Evolutionary conservation across 2,797 vertebrate genomes (phyloP).

Genomic region (Gymnopithys bicolor): DNA sequence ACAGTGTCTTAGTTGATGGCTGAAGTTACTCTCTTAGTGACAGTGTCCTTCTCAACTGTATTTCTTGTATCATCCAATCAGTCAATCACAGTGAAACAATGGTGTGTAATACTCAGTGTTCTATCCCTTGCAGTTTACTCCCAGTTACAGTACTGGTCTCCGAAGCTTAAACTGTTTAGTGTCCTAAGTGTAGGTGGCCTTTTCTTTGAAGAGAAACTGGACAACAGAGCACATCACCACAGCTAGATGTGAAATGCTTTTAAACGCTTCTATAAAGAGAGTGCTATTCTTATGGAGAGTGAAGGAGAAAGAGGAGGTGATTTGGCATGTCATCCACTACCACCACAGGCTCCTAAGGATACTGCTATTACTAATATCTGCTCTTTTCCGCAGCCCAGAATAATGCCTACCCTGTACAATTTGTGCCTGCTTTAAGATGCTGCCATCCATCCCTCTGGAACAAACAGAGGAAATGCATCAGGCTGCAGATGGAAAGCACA

Average conservation of each 20-base stretch:
- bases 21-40: background rate
- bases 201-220: background rate
- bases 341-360: constrained; percentile 39
- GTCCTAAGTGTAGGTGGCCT: fast-evolving
- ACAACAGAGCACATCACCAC: background rate
- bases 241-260: background rate
- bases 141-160: background rate
- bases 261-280: background rate
- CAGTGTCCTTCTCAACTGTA: background rate
- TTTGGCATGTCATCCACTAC: background rate
- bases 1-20: background rate
- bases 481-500: constrained; percentile 74
- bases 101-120: background rate
- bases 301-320: background rate
- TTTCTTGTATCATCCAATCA: background rate
- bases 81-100: fast-evolving
- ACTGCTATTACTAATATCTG: background rate
- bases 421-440: constrained; percentile 68
- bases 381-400: constrained; percentile 55
- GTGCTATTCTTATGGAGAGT: background rate
- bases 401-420: constrained; percentile 67
- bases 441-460: constrained; percentile 77
- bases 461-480: constrained; percentile 84
- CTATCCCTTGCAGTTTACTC: background rate
- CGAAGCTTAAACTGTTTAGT: background rate